Evolutionary conservation across 2,113 vertebrate species (phyloP), one percentile per base, ranked within the genome.

Genomic region (Bombycilla garrulus): DNA sequence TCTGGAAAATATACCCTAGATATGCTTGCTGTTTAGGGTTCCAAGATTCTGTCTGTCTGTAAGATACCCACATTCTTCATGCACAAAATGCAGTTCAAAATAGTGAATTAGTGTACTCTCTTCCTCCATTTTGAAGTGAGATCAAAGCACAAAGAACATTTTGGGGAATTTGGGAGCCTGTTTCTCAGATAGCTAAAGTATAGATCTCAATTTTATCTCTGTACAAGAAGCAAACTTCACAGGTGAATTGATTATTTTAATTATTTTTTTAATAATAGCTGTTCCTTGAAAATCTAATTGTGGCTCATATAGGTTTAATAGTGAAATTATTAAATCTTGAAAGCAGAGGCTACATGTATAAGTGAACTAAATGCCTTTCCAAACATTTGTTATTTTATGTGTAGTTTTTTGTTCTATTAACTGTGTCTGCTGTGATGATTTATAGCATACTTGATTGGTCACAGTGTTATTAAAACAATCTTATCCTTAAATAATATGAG

Each of bases 1-100:
- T 71, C 29, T 78, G 40, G 25, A 72, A 90, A 80, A 54, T 29
- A 25, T 9, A n/a, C 2, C 5, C 6, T n/a, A 66, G 28, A 24
- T 35, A 57, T 9, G 1, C 6, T 61, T 0, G 0, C 2, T 58
- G 24, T 62, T 77, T 50, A 35, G 38, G 70, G 5, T 64, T 66
- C 16, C 13, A 60, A 26, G 24, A 42, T 78, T 70, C 18, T 64
- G 5, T 33, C 9, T 72, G 31, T 53, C 73, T 33, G 2, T 54
- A 45, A 64, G 40, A 33, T 42, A 28, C 6, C 2, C 38, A 51
- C 3, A 29, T 78, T 57, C 16, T 66, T 94, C 47, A 20, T 16
- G 10, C 11, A 19, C 23, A 71, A 60, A 81, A 74, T 11, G 2
- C 6, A 35, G 13, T 71, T 86, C 24, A 51, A 18, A 28, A 56